These are phyloP conservation scores for Tridacna gigas DNA, from an alignment of 2,888 invertebrate species.

Conservation along the genomic window DNA sequence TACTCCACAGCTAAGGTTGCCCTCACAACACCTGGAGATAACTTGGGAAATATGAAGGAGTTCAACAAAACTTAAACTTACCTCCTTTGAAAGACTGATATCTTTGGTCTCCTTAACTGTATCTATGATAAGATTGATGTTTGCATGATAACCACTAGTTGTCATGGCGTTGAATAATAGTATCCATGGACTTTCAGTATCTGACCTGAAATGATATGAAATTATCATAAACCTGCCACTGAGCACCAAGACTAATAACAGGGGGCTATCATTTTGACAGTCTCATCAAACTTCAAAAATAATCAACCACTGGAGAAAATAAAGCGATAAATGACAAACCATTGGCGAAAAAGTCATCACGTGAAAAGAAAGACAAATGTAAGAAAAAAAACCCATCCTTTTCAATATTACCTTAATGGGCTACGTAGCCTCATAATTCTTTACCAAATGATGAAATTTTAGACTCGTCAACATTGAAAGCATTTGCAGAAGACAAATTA, in stretches of 20 bases:
- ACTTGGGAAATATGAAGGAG: too few relatives aligned
- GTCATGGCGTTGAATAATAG: conserved; percentile 67
- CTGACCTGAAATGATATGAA: conserved; percentile 30
- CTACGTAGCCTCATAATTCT: not conserved
- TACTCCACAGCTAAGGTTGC: too few relatives aligned
- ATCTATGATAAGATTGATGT: conserved; percentile 38
- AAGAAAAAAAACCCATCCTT: not conserved
- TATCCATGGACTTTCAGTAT: conserved; percentile 69
- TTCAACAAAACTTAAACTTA: not conserved
- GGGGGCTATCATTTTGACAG: too few relatives aligned
- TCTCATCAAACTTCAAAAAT: too few relatives aligned
- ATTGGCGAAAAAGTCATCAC: too few relatives aligned
- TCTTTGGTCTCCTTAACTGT: conserved; percentile 41
- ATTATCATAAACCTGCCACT: too few relatives aligned
- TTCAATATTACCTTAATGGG: too few relatives aligned
- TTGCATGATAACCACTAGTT: conserved; percentile 45
- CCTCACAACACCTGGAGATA: too few relatives aligned
- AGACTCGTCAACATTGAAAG: not conserved
- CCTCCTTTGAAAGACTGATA: conserved; percentile 31
- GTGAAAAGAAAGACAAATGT: not conserved
- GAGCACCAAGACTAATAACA: too few relatives aligned
- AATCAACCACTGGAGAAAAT: too few relatives aligned
- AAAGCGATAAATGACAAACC: too few relatives aligned
- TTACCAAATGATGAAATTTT: not conserved
- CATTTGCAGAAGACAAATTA: not conserved